These are phyloP conservation scores for Drosophila infuscata DNA, from an alignment of 2,888 invertebrate genomes.

Conservation along the genomic window DNA sequence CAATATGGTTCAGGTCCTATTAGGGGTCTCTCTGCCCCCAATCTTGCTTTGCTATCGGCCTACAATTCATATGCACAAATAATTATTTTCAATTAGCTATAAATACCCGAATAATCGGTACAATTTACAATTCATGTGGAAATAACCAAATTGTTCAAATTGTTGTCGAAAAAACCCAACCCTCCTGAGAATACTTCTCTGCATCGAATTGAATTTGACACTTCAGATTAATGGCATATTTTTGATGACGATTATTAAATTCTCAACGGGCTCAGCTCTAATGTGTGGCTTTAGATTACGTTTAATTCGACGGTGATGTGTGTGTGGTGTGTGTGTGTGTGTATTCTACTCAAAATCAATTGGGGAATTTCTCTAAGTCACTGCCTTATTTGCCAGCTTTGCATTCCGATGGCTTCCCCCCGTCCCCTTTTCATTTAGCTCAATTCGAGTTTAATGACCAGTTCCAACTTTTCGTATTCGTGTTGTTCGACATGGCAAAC, in stretches of 20 bases:
- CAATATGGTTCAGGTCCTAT: too few relatives aligned
- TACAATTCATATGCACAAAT: neutral
- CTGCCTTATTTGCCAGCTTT: neutral
- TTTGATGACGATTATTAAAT: slow-evolving; percentile 30
- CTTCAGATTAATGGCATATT: slow-evolving; percentile 34
- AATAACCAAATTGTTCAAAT: neutral
- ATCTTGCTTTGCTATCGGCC: too few relatives aligned
- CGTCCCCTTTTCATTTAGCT: slow-evolving; percentile 10
- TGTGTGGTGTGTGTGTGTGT: neutral
- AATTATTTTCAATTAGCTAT: neutral
- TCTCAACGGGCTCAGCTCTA: slow-evolving; percentile 8
- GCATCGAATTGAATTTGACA: slow-evolving; percentile 18
- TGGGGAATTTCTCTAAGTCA: slow-evolving; percentile 25
- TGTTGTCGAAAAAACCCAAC: neutral
- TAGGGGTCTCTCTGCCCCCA: too few relatives aligned
- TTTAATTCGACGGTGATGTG: neutral
- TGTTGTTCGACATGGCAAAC: slow-evolving; percentile 35
- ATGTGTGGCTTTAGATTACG: slow-evolving; percentile 44
- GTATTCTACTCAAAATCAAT: slow-evolving; percentile 3
- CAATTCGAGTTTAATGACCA: slow-evolving; percentile 58
- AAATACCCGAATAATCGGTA: neutral
- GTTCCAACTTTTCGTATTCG: slow-evolving; percentile 43
- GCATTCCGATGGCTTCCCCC: slow-evolving; percentile 44
- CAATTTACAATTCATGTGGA: neutral
- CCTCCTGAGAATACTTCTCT: neutral